Base-by-base conservation (phyloP, 1,140 invertebrate genomes). In the Agrilus planipennis region DNA sequence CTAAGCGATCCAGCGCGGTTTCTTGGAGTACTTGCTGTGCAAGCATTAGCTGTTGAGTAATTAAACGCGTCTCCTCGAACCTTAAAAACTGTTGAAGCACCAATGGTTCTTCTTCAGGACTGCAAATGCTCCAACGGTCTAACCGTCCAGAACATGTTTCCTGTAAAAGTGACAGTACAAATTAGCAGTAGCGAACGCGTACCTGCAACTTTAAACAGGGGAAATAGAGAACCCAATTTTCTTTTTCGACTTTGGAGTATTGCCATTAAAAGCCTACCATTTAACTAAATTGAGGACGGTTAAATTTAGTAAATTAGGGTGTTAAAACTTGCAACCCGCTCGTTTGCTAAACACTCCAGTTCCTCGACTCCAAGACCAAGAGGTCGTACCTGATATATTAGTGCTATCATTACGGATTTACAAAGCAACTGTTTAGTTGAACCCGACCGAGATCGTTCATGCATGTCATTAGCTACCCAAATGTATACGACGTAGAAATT, bases 61-160 rank as follows among this genome's bases (percentile, higher is more conserved):
- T 81, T 35, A 78, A 76, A 62, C 82, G 73, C 41, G 85, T 89
- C 66, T 87, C 83, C 38, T 77, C 79, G 62, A 88, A 89, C 49
- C 83, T 70, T 38, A 89, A 72, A 68, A 89, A 89, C 70, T 89
- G 84, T 64, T 88, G 84, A 32, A 89, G 67, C 35, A 89, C 81
- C 52, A 88, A 69, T 51, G 82, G 78, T 63, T 89, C 86, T 68
- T 89, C 85, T 60, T 88, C 84, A 57, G 79, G 72, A 50, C 76
- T 81, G 55, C 81, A 81, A 59, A 88, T 77, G 48, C 74, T 79
- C 84, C 84, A 89, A 66, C 79, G 75, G 64, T 87, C 80, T 57
- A 89, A 68, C 46, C 82, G 70, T 55, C 68, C 76, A 50, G 83
- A 79, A 81, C 81, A 60, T 76, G 73, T 57, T 63, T 79, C 72